Evolutionary conservation across 2,113 vertebrate genomes (phyloP).

Genomic region (Calyptommatus sinebrachiatus): DNA sequence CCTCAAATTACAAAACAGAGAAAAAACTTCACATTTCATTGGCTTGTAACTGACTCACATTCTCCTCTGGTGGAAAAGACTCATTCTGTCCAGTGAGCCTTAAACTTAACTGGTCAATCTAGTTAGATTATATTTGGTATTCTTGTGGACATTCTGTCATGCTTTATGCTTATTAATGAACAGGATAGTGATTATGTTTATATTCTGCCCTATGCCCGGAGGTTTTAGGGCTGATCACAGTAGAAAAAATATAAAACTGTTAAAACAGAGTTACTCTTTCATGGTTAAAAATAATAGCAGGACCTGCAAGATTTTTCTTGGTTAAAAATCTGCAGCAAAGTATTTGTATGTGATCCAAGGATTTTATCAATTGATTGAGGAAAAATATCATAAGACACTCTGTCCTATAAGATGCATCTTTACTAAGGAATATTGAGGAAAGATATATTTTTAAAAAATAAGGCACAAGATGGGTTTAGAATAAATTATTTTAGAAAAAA

Average conservation of each 20-base stretch:
- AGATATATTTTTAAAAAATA: too few species aligned
- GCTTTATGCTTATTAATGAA: neutral
- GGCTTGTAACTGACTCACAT: neutral
- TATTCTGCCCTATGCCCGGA: too few species aligned
- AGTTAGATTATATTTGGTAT: neutral
- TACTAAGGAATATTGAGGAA: too few species aligned
- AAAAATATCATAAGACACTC: too few species aligned
- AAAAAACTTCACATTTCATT: neutral
- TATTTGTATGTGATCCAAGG: neutral
- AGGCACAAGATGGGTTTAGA: too few species aligned
- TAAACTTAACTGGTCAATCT: neutral
- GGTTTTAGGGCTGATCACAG: too few species aligned
- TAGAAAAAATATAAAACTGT: too few species aligned
- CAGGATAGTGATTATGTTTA: too few species aligned
- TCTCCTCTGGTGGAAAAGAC: neutral
- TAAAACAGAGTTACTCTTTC: too few species aligned
- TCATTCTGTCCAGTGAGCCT: neutral
- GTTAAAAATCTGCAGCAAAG: neutral
- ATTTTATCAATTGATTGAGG: neutral
- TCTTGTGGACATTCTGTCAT: neutral
- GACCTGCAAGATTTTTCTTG: neutral
- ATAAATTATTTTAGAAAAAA: too few species aligned
- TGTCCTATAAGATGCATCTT: too few species aligned
- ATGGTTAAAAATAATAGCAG: too few species aligned
- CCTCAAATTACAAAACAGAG: neutral